Evolutionary conservation across 2,888 invertebrate genomes (phyloP), one percentile per base, ranked within the genome.

Genomic region (Eupithecia inturbata): DNA sequence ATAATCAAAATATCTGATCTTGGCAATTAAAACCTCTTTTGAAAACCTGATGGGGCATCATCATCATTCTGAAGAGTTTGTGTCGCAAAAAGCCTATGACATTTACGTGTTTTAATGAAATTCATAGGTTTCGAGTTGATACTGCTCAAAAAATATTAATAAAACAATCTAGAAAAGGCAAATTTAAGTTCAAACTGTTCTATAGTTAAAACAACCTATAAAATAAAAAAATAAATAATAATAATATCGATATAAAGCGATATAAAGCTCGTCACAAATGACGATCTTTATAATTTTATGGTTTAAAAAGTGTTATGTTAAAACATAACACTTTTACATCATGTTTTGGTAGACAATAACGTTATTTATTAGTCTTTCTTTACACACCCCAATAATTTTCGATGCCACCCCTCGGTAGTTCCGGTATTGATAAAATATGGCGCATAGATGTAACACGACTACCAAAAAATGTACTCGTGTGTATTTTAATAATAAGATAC

Each of bases 381-480:
- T n/a, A n/a, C n/a, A 26, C 57, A 57, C 22, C 57, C 57, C 57
- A 53, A 53, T 22, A 12, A 14, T 57, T 57, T 57, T 57, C 26
- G 57, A 26, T 67, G 72, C 67, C 73, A 72, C 76, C 78, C 78
- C 53, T 68, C 49, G 68, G 33, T 53, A 33, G 64, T 78, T 63
- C 71, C 72, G 67, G 69, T 78, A 78, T 78, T 66, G 76, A 78
- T 66, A 70, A 70, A 78, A 76, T 74, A 75, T 74, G 26, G 26
- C 67, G 57, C 67, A 53, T 57, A 33, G 53, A 28, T 26, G 53
- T 63, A 45, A 66, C 66, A 66, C 26, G 66, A 39, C 66, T 66
- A 39, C 39, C 14, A 36, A 66, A 22, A 5, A 45, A 62, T 31
- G 19, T 7, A 28, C 19, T 28, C 7, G 19, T 62, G 26, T 62